Evolutionary conservation across 1,140 invertebrate species (phyloP).

Genomic region (Stenopsyche tienmushanensis): DNA sequence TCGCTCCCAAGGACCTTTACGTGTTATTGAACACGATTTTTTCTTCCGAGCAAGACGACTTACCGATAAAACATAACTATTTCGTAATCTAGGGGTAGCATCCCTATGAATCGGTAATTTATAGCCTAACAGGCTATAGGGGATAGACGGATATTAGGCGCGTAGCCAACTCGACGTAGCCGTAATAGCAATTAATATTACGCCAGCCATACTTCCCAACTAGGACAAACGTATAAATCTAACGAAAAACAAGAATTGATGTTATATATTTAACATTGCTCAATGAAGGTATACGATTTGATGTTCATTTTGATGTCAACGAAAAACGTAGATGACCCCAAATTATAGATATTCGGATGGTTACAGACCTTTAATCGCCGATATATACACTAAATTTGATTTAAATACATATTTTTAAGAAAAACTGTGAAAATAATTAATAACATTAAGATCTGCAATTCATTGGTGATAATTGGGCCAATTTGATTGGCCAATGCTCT

Average conservation of each 20-base stretch:
- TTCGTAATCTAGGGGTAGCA: too few relatives aligned
- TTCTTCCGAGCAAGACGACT: too few relatives aligned
- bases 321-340: not conserved
- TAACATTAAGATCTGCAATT: too few relatives aligned
- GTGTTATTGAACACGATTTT: too few relatives aligned
- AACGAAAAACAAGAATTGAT: not conserved
- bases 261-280: not conserved
- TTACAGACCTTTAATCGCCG: not conserved
- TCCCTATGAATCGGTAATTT: too few relatives aligned
- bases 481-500: too few relatives aligned
- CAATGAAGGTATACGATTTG: not conserved
- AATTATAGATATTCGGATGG: not conserved
- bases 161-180: slow-evolving; percentile 34
- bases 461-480: too few relatives aligned
- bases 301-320: not conserved
- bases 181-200: slow-evolving; percentile 36
- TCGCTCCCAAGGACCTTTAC: too few relatives aligned
- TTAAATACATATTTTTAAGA: not conserved
- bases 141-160: slow-evolving; percentile 35
- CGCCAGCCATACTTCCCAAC: slow-evolving; percentile 9
- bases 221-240: slow-evolving; percentile 12
- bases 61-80: too few relatives aligned
- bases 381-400: not conserved
- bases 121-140: too few relatives aligned
- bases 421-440: too few relatives aligned